A percentile compares a stretch with the other conserved stretches of the same genome.
Evolutionary conservation across 2,113 vertebrate genomes (phyloP).

Genomic region (Hemibagrus wyckioides): DNA sequence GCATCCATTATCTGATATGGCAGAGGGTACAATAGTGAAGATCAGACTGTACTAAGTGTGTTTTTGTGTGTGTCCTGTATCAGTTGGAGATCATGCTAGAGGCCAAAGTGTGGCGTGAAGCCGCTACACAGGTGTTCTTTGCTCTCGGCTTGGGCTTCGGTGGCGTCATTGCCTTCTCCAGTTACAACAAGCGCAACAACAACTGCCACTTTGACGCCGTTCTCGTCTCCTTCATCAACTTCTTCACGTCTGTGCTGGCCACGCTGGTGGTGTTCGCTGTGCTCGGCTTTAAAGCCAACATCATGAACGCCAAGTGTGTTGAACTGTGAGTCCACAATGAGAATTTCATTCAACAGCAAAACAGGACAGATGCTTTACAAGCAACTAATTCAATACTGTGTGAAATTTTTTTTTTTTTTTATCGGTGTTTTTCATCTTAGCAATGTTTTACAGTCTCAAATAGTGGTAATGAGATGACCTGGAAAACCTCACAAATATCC

Average conservation of each 20-base stretch:
- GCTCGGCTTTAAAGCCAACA: conserved; percentile 97
- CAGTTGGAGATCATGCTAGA: conserved; percentile 98
- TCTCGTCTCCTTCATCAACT: conserved; percentile 95
- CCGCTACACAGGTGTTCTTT: conserved; percentile 97
- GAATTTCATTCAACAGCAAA: not conserved
- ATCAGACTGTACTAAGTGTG: not conserved
- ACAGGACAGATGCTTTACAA: not conserved
- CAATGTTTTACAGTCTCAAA: not conserved
- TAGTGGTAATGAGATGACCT: not conserved
- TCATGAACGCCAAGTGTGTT: conserved; percentile 88
- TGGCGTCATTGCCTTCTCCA: conserved; percentile 98
- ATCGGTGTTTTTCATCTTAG: not conserved
- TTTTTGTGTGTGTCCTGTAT: conserved; percentile 21
- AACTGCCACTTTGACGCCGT: conserved; percentile 99
- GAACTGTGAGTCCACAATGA: conserved; percentile 67
- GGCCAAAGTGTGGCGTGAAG: conserved; percentile 94
- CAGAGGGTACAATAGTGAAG: not conserved
- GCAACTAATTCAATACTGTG: not conserved
- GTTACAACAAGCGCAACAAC: conserved; percentile 99
- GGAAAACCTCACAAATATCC: not conserved
- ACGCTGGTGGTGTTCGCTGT: conserved; percentile 98
- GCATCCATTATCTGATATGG: not conserved
- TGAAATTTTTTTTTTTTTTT: not conserved
- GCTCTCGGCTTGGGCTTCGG: conserved; percentile 96
- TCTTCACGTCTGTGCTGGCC: conserved; percentile 96